A percentile compares a stretch with the other conserved stretches of the same genome.
Evolutionary conservation across 2,888 invertebrate genomes (phyloP).

Genomic region (Campopleginae sp.): DNA sequence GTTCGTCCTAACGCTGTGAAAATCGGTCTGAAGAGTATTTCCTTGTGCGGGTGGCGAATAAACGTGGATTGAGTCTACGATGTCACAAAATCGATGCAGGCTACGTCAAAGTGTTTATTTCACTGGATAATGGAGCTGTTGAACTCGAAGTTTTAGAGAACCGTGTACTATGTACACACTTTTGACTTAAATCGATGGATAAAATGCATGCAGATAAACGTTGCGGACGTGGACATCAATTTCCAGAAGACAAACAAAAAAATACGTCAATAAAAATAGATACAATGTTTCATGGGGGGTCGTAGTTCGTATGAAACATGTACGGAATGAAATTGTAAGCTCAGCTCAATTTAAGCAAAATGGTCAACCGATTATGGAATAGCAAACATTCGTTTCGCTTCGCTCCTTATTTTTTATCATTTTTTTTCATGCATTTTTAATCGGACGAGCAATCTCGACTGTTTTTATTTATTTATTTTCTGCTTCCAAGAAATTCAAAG

Average conservation of each 20-base stretch:
- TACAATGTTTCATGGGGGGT: background rate
- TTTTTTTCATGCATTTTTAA: constrained; percentile 7
- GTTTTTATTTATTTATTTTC: no score
- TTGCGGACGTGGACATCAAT: background rate
- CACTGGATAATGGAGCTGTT: background rate
- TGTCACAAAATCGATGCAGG: background rate
- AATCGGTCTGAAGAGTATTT: background rate
- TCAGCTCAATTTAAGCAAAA: background rate
- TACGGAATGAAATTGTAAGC: background rate
- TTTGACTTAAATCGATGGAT: background rate
- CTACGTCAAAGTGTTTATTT: background rate
- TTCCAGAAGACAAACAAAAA: background rate
- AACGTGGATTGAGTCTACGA: background rate
- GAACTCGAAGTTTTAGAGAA: background rate
- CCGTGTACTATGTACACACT: background rate
- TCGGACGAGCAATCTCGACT: background rate
- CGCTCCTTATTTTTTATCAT: background rate
- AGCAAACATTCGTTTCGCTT: background rate
- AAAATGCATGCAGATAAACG: background rate
- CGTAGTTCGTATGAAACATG: background rate
- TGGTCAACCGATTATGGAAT: background rate
- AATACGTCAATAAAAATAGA: background rate
- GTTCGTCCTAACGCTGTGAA: constrained; percentile 1
- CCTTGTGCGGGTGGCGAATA: constrained; percentile 2
- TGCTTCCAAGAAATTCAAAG: background rate